Conservation (phyloP, 1,140 invertebrate genomes). For the Drosophila bocqueti region DNA sequence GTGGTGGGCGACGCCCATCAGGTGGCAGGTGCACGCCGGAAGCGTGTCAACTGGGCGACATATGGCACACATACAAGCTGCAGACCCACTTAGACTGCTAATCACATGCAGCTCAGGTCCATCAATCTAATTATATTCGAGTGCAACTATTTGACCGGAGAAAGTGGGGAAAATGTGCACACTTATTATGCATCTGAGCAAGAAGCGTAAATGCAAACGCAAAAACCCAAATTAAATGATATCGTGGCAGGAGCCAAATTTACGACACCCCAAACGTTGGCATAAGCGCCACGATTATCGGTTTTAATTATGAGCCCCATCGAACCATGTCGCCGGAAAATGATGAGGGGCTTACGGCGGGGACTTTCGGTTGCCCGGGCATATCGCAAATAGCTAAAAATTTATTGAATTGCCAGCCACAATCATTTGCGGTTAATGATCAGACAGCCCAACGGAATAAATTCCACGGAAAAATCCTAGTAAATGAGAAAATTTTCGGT, state of each 20-base stretch:
- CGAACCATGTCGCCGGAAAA: constrained; percentile 1
- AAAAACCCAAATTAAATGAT: constrained; percentile 32
- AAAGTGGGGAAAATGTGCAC: constrained; percentile 12
- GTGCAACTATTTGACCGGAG: constrained; percentile 38
- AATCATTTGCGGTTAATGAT: constrained; percentile 58
- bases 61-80: constrained; percentile 19
- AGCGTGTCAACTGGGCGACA: constrained; percentile 26
- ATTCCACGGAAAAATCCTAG: not conserved
- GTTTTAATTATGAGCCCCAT: constrained; percentile 59
- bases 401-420: constrained; percentile 61
- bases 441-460: constrained; percentile 24
- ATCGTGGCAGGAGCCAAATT: constrained; percentile 12
- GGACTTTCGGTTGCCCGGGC: not conserved
- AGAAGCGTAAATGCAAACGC: constrained; percentile 1
- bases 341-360: not conserved
- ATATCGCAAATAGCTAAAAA: constrained; percentile 49
- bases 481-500: not conserved
- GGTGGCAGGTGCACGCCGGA: constrained; percentile 1
- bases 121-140: constrained; percentile 51
- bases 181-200: constrained; percentile 3
- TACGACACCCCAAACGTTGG: constrained; percentile 25
- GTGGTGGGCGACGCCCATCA: not conserved
- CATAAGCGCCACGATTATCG: constrained; percentile 57
- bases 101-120: constrained; percentile 36
- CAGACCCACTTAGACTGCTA: constrained; percentile 39